These are phyloP conservation scores for Delphinapterus leucas DNA, from an alignment of 2,113 vertebrate species.

Conservation along the genomic window DNA sequence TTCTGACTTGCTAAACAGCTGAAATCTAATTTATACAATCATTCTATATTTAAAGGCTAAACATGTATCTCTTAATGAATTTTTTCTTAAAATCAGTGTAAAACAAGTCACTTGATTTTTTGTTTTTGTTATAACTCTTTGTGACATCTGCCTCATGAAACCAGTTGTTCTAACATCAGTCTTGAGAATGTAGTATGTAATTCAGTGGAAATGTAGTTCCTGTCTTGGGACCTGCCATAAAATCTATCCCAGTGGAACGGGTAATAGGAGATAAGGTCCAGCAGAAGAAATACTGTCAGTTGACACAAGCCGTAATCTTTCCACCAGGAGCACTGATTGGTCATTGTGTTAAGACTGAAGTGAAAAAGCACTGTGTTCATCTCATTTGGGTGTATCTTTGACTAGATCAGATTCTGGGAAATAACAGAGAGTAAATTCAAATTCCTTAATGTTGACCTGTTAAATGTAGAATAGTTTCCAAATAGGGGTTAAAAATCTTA, in stretches of 20 bases:
- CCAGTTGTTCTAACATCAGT: not conserved
- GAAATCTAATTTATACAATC: slow-evolving; percentile 38
- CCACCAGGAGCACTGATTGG: not conserved
- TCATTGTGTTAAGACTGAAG: not conserved
- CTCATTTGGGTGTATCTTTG: not conserved
- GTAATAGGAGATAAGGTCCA: not conserved
- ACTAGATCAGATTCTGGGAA: slow-evolving; percentile 43
- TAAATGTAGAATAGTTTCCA: slow-evolving; percentile 12
- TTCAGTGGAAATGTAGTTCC: not conserved
- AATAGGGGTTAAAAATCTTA: not conserved
- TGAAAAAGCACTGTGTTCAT: not conserved
- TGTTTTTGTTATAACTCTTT: not conserved
- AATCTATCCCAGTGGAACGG: not conserved
- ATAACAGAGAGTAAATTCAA: not conserved
- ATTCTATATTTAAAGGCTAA: slow-evolving; percentile 47
- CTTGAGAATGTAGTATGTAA: not conserved
- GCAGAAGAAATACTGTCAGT: not conserved
- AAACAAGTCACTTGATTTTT: slow-evolving; percentile 43
- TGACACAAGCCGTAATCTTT: slow-evolving; percentile 2
- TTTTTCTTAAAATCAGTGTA: slow-evolving; percentile 44
- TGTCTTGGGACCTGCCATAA: not conserved
- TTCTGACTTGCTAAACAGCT: slow-evolving; percentile 50
- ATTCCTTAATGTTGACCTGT: not conserved
- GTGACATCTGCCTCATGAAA: not conserved
- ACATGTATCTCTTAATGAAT: slow-evolving; percentile 30